These are phyloP conservation scores for Rhopilema esculentum DNA, from an alignment of 30 jellyfish, hydroid and myxozoan genomes.

Conservation along the genomic window DNA sequence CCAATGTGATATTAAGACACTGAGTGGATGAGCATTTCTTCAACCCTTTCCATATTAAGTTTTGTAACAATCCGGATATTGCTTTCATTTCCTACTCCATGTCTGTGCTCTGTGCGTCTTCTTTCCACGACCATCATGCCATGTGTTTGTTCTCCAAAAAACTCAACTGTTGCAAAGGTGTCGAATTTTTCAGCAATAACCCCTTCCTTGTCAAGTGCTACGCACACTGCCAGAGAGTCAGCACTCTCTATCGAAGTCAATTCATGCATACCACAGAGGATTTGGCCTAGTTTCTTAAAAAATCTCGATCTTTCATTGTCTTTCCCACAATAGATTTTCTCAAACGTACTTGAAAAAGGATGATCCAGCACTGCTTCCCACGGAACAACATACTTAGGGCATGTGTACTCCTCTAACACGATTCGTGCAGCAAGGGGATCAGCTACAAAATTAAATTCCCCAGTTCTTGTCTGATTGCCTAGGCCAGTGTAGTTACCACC, in stretches of 20 bases:
- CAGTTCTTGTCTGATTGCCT: slow-evolving; percentile 82
- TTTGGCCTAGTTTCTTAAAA: slow-evolving; percentile 33
- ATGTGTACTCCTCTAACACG: slow-evolving; percentile 83
- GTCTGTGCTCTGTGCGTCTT: neutral
- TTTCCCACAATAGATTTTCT: slow-evolving; percentile 20
- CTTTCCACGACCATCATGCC: slow-evolving; percentile 94
- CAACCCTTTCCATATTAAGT: slow-evolving; percentile 34
- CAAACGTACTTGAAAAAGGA: slow-evolving; percentile 44
- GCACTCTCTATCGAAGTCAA: slow-evolving; percentile 57
- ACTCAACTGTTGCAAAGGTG: slow-evolving; percentile 83
- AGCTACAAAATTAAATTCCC: slow-evolving; percentile 84
- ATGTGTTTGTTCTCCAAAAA: slow-evolving; percentile 73
- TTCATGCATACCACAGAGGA: slow-evolving; percentile 11
- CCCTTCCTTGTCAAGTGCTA: slow-evolving; percentile 70
- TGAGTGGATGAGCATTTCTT: slow-evolving; percentile 63
- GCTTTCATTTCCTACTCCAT: neutral
- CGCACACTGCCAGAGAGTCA: slow-evolving; percentile 82
- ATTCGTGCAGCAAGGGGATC: slow-evolving; percentile 92
- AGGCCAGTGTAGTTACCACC: slow-evolving; percentile 94
- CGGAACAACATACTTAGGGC: slow-evolving; percentile 80
- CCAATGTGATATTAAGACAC: slow-evolving; percentile 13
- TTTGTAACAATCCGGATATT: slow-evolving; percentile 23
- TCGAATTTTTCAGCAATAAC: slow-evolving; percentile 50
- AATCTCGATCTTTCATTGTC: slow-evolving; percentile 70
- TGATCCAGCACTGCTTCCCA: slow-evolving; percentile 81